Evolutionary conservation across 1,140 invertebrate genomes (phyloP).

Genomic region (Planococcus citri): DNA sequence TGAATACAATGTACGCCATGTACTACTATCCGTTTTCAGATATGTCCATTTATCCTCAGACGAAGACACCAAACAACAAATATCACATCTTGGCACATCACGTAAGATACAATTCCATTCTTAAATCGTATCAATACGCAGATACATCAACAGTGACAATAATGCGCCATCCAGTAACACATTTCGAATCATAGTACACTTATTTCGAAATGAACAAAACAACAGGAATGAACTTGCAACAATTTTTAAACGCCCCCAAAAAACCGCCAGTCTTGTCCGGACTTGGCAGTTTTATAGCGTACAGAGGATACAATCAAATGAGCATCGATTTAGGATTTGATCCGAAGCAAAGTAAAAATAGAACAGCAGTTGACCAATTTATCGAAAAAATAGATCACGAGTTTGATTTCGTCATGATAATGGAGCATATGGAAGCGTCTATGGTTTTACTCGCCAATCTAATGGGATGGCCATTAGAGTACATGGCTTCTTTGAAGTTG

Average conservation of each 20-base stretch:
- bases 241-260: neutral
- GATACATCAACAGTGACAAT: slow-evolving; percentile 34
- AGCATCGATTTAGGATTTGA: slow-evolving; percentile 34
- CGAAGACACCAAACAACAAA: slow-evolving; percentile 16
- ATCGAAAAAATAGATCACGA: slow-evolving; percentile 33
- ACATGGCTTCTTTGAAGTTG: slow-evolving; percentile 36
- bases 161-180: slow-evolving; percentile 33
- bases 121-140: slow-evolving; percentile 32
- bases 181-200: slow-evolving; percentile 34
- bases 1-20: slow-evolving; percentile 36
- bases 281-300: too few species aligned
- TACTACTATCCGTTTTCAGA: slow-evolving; percentile 25
- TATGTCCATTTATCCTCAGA: neutral
- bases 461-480: slow-evolving; percentile 37
- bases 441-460: slow-evolving; percentile 39
- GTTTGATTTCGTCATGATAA: slow-evolving; percentile 41
- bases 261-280: too few species aligned
- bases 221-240: slow-evolving; percentile 15
- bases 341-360: slow-evolving; percentile 27
- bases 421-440: slow-evolving; percentile 42
- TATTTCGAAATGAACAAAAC: slow-evolving; percentile 30
- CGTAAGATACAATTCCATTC: slow-evolving; percentile 30
- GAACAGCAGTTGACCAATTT: slow-evolving; percentile 23
- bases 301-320: slow-evolving; percentile 37
- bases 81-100: slow-evolving; percentile 32